Base-by-base conservation (phyloP, 2,888 invertebrate genomes). In the Cheilosia urbana region DNA sequence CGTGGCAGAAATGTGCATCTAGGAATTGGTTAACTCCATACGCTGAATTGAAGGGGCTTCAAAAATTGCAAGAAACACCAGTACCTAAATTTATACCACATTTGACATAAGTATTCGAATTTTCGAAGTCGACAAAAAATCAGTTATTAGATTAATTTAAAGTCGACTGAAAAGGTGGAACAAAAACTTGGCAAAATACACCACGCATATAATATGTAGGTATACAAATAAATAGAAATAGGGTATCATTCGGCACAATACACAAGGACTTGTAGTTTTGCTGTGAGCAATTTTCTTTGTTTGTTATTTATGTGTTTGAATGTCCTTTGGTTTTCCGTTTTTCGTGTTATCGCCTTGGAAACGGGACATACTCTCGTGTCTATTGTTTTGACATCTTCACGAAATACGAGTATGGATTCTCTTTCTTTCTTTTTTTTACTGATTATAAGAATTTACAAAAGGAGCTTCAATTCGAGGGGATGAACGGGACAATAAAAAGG, bases 351-450 rank as follows among this genome's bases (percentile, higher is more conserved):
- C 66, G 60, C 65, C 71, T 63, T 51, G 17, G 40, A 49, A 27
- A 76, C 21, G 45, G 42, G 37, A n/a, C 30, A 68, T 37, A 58
- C 37, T 57, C 58, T 72, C 45, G 68, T 78, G 87, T 82, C 77
- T 58, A 51, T 55, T 82, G 71, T 78, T 78, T 73, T 82, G 82
- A 82, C 82, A 78, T 78, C 57, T 73, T 78, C 37, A 75, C 69
- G 69, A 87, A 73, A 79, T 83, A 87, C 82, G 73, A 78, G 49
- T 65, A 62, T 40, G 30, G 40, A 15, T 30, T 51, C 15, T 49
- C 55, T 34, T 42, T 45, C 55, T 34, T 42, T 45, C 34, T 55
- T 15, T 24, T 53, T 55, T 55, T 15, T 24, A 21, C 40, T 30
- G 24, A 24, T 15, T 27, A 17, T 19, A 15, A 53, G 24, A 24